Evolutionary conservation across 2,888 invertebrate species (phyloP).

Genomic region (Acrobasis repandana): DNA sequence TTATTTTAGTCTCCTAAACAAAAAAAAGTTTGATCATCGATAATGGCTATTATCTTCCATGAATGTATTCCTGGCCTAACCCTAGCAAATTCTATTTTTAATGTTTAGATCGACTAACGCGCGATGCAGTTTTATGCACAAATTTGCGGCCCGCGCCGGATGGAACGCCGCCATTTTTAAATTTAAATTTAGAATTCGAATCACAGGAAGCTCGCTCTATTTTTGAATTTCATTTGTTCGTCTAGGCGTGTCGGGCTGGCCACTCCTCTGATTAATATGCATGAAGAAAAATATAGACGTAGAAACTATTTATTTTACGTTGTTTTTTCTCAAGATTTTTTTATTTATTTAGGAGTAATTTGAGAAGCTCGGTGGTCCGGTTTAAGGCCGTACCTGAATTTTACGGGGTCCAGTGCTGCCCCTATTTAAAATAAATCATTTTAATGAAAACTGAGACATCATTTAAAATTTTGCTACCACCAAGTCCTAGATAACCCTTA

Average conservation of each 20-base stretch:
- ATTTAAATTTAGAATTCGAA: slow-evolving; percentile 71
- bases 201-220: slow-evolving; percentile 73
- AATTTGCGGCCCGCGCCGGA: slow-evolving; percentile 65
- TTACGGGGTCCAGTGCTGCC: too few relatives aligned
- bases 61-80: slow-evolving; percentile 47
- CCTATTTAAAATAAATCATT: too few relatives aligned
- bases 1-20: too few relatives aligned
- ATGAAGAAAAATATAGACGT: not conserved
- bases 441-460: too few relatives aligned
- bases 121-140: slow-evolving; percentile 80
- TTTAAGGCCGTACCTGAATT: too few relatives aligned
- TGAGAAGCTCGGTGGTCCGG: too few relatives aligned
- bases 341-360: too few relatives aligned
- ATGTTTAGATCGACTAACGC: slow-evolving; percentile 78
- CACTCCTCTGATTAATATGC: slow-evolving; percentile 46
- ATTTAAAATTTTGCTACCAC: too few relatives aligned
- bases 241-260: slow-evolving; percentile 66
- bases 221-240: slow-evolving; percentile 73
- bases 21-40: too few relatives aligned
- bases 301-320: not conserved
- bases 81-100: slow-evolving; percentile 77
- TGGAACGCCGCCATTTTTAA: slow-evolving; percentile 46
- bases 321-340: too few relatives aligned
- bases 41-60: slow-evolving; percentile 2
- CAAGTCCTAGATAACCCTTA: too few relatives aligned